Conservation (phyloP, 2,888 invertebrate species). For the Timema podura region DNA sequence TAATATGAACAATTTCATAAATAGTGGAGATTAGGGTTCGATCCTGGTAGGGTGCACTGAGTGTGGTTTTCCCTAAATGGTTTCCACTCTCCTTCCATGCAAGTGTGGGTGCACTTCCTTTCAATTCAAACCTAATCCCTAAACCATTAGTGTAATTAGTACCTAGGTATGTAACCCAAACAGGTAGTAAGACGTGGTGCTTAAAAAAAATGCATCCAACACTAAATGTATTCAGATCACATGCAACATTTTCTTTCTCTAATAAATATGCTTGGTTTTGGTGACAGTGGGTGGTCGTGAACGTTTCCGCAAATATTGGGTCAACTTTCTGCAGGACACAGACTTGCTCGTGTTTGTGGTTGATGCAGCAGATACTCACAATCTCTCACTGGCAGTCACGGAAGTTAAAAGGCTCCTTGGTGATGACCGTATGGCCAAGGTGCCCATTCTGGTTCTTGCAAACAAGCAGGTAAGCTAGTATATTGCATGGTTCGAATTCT, state of each 20-base stretch:
- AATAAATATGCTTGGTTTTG: conserved; percentile 17
- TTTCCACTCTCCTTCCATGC: no score
- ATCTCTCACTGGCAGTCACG: conserved; percentile 40
- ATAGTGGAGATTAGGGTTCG: background rate
- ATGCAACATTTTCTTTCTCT: conserved; percentile 12
- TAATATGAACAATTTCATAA: background rate
- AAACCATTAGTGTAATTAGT: no score
- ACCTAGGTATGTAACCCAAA: no score
- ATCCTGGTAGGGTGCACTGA: no score
- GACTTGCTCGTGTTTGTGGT: conserved; percentile 46
- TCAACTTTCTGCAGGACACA: conserved; percentile 45
- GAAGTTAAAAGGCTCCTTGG: conserved; percentile 43
- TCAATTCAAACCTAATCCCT: no score
- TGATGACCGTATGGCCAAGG: conserved; percentile 43
- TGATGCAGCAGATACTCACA: conserved; percentile 42
- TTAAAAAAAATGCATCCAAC: background rate
- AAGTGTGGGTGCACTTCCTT: no score
- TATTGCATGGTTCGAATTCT: background rate
- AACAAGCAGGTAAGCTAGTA: conserved; percentile 42
- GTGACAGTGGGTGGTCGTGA: conserved; percentile 43
- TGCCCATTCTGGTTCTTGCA: conserved; percentile 44
- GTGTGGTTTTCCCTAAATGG: no score
- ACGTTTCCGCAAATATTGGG: conserved; percentile 42
- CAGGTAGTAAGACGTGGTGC: no score
- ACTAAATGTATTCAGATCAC: background rate